These are phyloP conservation scores for Poecilia picta DNA, from an alignment of 2,797 vertebrate species.

Conservation along the genomic window DNA sequence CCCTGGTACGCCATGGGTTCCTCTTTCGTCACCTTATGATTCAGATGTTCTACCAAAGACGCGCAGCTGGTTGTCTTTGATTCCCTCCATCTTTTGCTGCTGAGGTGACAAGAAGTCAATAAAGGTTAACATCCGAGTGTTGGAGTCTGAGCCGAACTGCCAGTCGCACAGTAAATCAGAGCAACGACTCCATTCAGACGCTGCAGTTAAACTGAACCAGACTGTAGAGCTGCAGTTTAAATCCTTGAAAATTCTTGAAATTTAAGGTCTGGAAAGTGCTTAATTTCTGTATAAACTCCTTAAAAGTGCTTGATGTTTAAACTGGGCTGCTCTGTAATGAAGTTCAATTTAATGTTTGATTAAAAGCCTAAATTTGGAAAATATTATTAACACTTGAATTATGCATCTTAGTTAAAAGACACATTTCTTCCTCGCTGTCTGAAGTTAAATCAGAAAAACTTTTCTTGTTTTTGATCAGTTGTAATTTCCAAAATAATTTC, in stretches of 20 bases:
- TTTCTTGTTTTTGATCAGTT: too few relatives aligned
- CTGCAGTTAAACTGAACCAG: background rate
- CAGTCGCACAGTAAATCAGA: slow-evolving; percentile 14
- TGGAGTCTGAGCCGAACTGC: slow-evolving; percentile 22
- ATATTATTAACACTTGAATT: too few relatives aligned
- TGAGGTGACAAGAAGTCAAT: slow-evolving; percentile 26
- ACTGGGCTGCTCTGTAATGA: too few relatives aligned
- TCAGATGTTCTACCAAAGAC: slow-evolving; percentile 52
- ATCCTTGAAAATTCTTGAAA: too few relatives aligned
- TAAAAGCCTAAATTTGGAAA: too few relatives aligned
- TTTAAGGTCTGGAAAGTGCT: too few relatives aligned
- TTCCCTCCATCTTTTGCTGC: slow-evolving; percentile 9
- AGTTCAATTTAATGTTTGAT: too few relatives aligned
- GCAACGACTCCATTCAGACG: background rate
- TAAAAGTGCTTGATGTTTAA: too few relatives aligned
- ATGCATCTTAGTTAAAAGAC: too few relatives aligned
- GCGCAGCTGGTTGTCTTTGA: slow-evolving; percentile 49
- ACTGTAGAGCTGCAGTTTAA: background rate
- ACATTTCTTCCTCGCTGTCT: too few relatives aligned
- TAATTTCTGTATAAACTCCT: background rate
- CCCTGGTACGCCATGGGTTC: slow-evolving; percentile 22
- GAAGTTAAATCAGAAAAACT: too few relatives aligned
- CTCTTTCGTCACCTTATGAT: slow-evolving; percentile 35
- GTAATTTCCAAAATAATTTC: too few relatives aligned
- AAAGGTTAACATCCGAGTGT: slow-evolving; percentile 24